Conservation (phyloP, 37 sponge, comb jelly and placozoan genomes). For the Eunapius fragilis region DNA sequence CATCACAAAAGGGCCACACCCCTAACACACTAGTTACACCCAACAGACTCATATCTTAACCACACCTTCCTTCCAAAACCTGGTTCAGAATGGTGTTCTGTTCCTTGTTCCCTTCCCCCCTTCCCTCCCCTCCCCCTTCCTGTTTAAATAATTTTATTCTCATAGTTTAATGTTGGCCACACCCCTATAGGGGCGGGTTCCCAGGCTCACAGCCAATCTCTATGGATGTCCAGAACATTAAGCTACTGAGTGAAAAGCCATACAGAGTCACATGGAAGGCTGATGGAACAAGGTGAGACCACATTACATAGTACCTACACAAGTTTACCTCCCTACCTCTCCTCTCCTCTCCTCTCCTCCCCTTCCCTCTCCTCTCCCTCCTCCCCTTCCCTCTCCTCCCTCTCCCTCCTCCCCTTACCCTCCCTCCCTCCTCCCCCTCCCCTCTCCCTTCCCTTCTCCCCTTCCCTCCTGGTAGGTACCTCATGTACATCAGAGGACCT, state of each 20-base stretch:
- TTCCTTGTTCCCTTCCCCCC: neutral
- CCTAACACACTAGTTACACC: neutral
- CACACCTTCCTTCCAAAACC: too few species aligned
- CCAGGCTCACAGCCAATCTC: slow-evolving; percentile 97
- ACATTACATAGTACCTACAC: neutral
- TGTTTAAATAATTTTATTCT: too few species aligned
- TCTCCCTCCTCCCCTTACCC: neutral
- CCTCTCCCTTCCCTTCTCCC: slow-evolving; percentile 8
- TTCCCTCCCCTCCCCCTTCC: neutral
- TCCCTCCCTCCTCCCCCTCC: slow-evolving; percentile 5
- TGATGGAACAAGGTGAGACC: slow-evolving; percentile 89
- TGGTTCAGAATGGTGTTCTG: neutral
- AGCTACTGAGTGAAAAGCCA: slow-evolving; percentile 59
- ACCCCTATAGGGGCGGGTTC: slow-evolving; percentile 69
- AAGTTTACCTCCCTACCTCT: neutral
- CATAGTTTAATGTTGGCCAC: too few species aligned
- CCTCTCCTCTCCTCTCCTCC: neutral
- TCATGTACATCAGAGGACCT: slow-evolving; percentile 76
- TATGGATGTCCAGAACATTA: slow-evolving; percentile 83
- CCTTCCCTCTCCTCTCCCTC: neutral
- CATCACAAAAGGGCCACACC: neutral
- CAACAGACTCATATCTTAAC: too few species aligned
- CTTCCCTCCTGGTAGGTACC: slow-evolving; percentile 59
- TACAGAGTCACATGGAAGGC: slow-evolving; percentile 99
- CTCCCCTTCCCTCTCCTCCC: neutral